Percentiles rank a stretch among this genome's conserved stretches.
These are phyloP conservation scores for Syngnathus floridae DNA, from an alignment of 2,113 vertebrate species.

Conservation along the genomic window DNA sequence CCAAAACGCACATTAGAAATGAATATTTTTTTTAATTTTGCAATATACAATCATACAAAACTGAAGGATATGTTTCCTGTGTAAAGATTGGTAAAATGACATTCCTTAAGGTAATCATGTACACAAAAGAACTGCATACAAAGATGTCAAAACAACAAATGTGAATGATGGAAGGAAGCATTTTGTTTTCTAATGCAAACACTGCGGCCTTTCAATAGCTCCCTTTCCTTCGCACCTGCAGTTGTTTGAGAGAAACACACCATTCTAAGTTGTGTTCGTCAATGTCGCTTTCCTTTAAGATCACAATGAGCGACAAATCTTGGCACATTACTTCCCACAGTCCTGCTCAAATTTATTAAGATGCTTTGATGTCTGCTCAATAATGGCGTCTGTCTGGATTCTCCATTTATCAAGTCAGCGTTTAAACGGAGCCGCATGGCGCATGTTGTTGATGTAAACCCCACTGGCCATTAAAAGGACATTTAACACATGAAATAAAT, in stretches of 20 bases:
- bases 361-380: constrained; percentile 63
- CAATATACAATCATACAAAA: constrained; percentile 24
- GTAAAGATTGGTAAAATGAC: constrained; percentile 52
- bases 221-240: neutral
- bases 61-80: constrained; percentile 48
- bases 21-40: constrained; percentile 19
- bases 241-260: neutral
- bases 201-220: neutral
- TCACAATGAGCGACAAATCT: constrained; percentile 21
- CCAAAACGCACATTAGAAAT: constrained; percentile 31
- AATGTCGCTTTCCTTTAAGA: neutral
- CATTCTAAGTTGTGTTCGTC: neutral
- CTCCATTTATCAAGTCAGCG: constrained; percentile 52
- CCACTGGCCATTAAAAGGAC: constrained; percentile 21
- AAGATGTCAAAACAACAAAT: constrained; percentile 41
- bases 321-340: constrained; percentile 28
- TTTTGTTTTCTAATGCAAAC: neutral
- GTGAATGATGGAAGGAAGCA: constrained; percentile 16
- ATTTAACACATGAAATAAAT: constrained; percentile 29
- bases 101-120: constrained; percentile 39
- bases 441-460: constrained; percentile 6
- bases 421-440: constrained; percentile 46
- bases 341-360: constrained; percentile 59
- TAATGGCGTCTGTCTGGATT: constrained; percentile 50
- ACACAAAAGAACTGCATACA: constrained; percentile 42